A percentile compares a stretch with the other conserved stretches of the same genome.
phyloP scores from a whole-genome alignment of 2,113 vertebrate species.

The Pelobates fuscus region DNA sequence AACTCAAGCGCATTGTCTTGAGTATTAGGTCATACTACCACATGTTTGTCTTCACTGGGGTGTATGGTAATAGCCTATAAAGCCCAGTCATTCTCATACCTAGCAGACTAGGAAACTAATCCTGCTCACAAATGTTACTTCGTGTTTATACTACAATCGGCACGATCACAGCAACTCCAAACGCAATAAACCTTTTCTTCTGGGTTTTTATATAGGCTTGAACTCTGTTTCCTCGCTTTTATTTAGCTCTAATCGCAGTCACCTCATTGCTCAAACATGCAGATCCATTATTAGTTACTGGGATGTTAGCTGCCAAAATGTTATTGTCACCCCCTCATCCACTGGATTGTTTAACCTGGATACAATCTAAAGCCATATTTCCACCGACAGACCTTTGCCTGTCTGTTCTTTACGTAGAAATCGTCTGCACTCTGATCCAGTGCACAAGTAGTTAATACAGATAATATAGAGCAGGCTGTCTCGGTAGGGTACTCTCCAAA shows the following conservation, averaged over 20 bases:
- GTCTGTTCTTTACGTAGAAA: not conserved
- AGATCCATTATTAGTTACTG: constrained; percentile 33
- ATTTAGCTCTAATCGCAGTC: constrained; percentile 33
- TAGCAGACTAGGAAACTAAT: not conserved
- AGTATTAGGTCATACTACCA: constrained; percentile 9
- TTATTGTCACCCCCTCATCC: constrained; percentile 24
- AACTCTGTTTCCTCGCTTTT: constrained; percentile 22
- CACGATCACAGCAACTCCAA: constrained; percentile 22
- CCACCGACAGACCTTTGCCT: not conserved
- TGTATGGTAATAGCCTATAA: not conserved
- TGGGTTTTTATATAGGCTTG: constrained; percentile 15
- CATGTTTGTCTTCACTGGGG: constrained; percentile 5
- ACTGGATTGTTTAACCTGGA: constrained; percentile 11
- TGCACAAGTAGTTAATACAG: constrained; percentile 31
- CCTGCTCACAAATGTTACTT: constrained; percentile 1
- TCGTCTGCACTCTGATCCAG: constrained; percentile 2
- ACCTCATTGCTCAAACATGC: constrained; percentile 43
- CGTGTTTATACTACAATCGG: constrained; percentile 8
- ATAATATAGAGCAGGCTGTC: constrained; percentile 11
- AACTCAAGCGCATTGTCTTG: not conserved
- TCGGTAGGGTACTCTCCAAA: constrained; percentile 30
- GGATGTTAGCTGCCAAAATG: constrained; percentile 20
- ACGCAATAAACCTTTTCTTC: constrained; percentile 13
- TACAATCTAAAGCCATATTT: not conserved
- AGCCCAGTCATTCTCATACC: not conserved